A percentile compares a stretch with the other conserved stretches of the same genome.
phyloP scores from a whole-genome alignment of 2,797 vertebrate genomes.

The Bufotes viridis region DNA sequence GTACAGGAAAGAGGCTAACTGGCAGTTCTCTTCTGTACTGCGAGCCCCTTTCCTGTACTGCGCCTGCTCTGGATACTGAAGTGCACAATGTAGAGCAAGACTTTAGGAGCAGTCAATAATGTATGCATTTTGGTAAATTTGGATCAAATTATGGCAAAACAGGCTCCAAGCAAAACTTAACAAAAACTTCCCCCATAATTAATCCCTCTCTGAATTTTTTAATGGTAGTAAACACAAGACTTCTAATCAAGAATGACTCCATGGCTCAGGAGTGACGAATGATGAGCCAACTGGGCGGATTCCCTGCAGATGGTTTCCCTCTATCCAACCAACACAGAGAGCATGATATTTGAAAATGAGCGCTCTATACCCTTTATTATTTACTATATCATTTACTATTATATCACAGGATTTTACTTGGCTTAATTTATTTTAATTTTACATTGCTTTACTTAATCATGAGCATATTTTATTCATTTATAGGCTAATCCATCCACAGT shows the following conservation, averaged over 20 bases:
- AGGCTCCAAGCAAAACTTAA: too few relatives aligned
- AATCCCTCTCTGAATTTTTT: background rate
- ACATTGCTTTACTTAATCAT: background rate
- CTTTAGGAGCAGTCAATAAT: too few relatives aligned
- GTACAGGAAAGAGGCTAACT: too few relatives aligned
- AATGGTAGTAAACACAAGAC: background rate
- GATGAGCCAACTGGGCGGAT: background rate
- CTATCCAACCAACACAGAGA: background rate
- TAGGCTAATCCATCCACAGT: conserved; percentile 10
- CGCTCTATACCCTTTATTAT: background rate
- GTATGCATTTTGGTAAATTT: too few relatives aligned
- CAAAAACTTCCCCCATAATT: too few relatives aligned
- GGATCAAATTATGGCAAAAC: too few relatives aligned
- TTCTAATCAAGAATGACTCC: background rate
- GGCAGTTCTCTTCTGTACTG: too few relatives aligned
- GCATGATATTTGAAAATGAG: background rate
- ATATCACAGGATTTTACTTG: background rate
- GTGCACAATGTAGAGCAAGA: too few relatives aligned
- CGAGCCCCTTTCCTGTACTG: too few relatives aligned
- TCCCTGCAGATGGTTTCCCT: background rate
- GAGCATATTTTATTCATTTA: conserved; percentile 4
- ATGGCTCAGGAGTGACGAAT: background rate
- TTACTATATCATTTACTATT: background rate
- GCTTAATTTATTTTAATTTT: conserved; percentile 6
- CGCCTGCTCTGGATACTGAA: too few relatives aligned